phyloP scores from a whole-genome alignment of 2,888 invertebrate species.

The Agrochola lychnidis region DNA sequence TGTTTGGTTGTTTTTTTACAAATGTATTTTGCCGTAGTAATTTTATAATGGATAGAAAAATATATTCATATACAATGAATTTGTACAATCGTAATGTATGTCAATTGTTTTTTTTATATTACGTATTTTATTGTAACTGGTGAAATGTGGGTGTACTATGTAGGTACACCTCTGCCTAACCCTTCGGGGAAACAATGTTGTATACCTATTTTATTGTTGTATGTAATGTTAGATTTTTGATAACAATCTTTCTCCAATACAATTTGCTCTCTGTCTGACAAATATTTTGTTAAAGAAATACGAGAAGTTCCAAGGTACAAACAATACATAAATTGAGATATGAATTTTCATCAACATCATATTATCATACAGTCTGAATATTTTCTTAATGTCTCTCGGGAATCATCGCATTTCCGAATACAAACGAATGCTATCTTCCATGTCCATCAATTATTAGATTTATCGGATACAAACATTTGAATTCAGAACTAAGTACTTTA shows the following conservation, averaged over 20 bases:
- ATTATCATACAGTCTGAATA: too few species aligned
- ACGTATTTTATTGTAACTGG: slow-evolving; percentile 8
- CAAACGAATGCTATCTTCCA: too few species aligned
- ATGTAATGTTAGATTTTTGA: slow-evolving; percentile 27
- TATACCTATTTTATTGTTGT: slow-evolving; percentile 19
- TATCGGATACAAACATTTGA: too few species aligned
- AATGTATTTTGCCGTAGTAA: slow-evolving; percentile 46
- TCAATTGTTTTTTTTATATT: slow-evolving; percentile 35
- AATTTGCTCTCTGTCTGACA: slow-evolving; percentile 47
- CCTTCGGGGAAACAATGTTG: background rate
- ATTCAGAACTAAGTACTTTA: too few species aligned
- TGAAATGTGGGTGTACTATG: background rate
- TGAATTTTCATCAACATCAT: background rate
- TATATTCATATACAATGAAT: slow-evolving; percentile 46
- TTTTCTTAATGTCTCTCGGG: too few species aligned
- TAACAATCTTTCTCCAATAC: slow-evolving; percentile 22
- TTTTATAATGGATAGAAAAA: slow-evolving; percentile 31
- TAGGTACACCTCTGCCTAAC: background rate
- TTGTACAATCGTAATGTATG: slow-evolving; percentile 50
- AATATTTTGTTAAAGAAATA: slow-evolving; percentile 14
- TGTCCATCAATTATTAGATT: too few species aligned
- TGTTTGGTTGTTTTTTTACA: slow-evolving; percentile 57
- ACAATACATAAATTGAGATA: background rate
- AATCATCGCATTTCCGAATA: too few species aligned
- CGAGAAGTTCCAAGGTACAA: background rate